Conservation (phyloP, 2,797 vertebrate genomes). For the Fistularia commersonii region DNA sequence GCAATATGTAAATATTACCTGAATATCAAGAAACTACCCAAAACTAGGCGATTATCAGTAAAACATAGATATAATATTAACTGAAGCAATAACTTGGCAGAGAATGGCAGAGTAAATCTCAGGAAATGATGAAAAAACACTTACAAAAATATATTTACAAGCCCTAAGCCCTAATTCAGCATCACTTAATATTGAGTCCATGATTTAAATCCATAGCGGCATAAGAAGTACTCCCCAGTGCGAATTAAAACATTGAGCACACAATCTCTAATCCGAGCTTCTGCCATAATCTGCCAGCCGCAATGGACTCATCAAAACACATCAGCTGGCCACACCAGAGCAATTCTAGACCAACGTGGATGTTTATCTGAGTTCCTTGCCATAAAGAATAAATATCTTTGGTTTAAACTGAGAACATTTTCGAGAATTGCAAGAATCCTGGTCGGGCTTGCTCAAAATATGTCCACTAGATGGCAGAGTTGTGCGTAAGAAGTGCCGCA, state of each 20-base stretch:
- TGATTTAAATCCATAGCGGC: conserved; percentile 24
- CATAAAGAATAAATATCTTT: background rate
- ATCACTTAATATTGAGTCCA: conserved; percentile 16
- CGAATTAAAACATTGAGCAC: background rate
- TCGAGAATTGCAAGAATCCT: background rate
- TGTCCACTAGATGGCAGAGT: conserved; percentile 63
- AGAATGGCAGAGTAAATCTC: too few relatives aligned
- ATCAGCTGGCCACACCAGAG: background rate
- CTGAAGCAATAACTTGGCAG: too few relatives aligned
- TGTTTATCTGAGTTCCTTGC: conserved; percentile 1
- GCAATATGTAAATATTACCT: too few relatives aligned
- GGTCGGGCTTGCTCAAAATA: background rate
- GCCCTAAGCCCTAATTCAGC: background rate
- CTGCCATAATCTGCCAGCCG: background rate
- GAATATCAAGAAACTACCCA: too few relatives aligned
- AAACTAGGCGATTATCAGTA: too few relatives aligned
- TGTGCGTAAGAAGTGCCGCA: conserved; percentile 3
- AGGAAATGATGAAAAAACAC: too few relatives aligned
- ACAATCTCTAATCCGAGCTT: background rate
- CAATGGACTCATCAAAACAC: conserved; percentile 10
- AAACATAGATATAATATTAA: too few relatives aligned
- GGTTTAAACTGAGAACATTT: conserved; percentile 2
- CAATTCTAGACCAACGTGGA: conserved; percentile 6
- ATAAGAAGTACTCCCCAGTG: conserved; percentile 27
- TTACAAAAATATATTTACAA: too few relatives aligned